Base-by-base conservation (phyloP, 2,797 vertebrate genomes). In the Chanos chanos region DNA sequence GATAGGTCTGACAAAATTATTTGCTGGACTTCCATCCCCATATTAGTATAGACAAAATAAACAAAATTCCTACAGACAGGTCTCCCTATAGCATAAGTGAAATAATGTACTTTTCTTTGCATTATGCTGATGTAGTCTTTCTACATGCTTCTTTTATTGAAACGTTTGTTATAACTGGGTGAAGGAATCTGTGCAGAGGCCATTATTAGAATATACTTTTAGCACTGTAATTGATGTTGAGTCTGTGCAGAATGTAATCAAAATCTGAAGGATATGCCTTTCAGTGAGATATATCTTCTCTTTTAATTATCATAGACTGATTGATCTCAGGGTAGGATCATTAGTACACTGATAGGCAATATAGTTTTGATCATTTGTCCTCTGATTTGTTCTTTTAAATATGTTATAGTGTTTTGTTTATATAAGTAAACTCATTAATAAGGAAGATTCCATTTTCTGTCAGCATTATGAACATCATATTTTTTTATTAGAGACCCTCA, bases 261-360 rank as follows among this genome's bases (percentile, higher is more conserved):
- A 52, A 52, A 39, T 51, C 52, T 60, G 12, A 67, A 47, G 59
- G 31, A 60, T 60, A 53, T 41, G 18, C 22, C 50, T 61, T 39
- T 58, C 30, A 40, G 9, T 25, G 21, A 45, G 25, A 41, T 64
- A 52, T 22, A 54, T 61, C 57, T 52, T 37, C 40, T 64, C 60
- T 50, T 41, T 59, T 56, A 58, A 69, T 58, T 37, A 63, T 48
- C 48, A 48, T 33, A 27, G 65, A 50, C 49, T 64, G 58, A 72
- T 75, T 56, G 61, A 53, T 54, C 54, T 7, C 47, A 57, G 37
- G 30, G 8, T 22, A 24, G 21, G 19, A 44, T 44, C 48, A 56
- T 59, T 63, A 60, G 66, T 70, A 36, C 66, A 44, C 15, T 37
- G 53, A 53, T 19, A 44, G 43, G 27, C 39, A 43, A 50, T 39